Conservation (phyloP, 2,113 vertebrate genomes). For the Myanophis thanlyinensis region DNA sequence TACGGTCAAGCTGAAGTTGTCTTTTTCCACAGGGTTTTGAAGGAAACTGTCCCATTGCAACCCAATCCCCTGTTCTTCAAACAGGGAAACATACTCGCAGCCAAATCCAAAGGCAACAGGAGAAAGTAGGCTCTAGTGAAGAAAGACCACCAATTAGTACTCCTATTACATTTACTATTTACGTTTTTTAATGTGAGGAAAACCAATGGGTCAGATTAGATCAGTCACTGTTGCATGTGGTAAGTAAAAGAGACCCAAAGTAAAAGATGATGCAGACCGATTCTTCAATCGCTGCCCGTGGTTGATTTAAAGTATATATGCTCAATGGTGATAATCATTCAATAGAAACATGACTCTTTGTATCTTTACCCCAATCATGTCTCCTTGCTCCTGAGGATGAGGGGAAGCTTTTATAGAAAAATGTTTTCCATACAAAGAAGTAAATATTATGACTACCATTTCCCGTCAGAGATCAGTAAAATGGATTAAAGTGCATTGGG, state of each 20-base stretch:
- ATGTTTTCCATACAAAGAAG: background rate
- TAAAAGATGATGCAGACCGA: background rate
- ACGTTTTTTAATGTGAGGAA: background rate
- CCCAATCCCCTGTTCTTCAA: constrained; percentile 94
- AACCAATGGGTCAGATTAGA: background rate
- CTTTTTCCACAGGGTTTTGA: constrained; percentile 84
- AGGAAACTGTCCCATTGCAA: constrained; percentile 95
- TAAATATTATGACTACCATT: background rate
- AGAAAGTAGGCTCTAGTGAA: constrained; percentile 87
- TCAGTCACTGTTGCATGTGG: background rate
- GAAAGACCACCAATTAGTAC: background rate
- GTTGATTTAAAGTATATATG: background rate
- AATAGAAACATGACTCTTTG: background rate
- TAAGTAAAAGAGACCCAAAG: background rate
- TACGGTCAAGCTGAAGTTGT: constrained; percentile 88
- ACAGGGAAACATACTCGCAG: constrained; percentile 93
- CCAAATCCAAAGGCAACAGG: constrained; percentile 97
- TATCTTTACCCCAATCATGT: background rate
- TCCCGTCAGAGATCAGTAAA: background rate
- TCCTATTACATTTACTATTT: background rate
- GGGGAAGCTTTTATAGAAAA: background rate
- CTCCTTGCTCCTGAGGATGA: background rate
- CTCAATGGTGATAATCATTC: background rate
- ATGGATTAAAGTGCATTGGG: background rate
- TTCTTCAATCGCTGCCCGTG: background rate